Evolutionary conservation across 2,113 vertebrate genomes (phyloP), one percentile per base, ranked within the genome.

Genomic region (Paracanthobrama guichenoti): DNA sequence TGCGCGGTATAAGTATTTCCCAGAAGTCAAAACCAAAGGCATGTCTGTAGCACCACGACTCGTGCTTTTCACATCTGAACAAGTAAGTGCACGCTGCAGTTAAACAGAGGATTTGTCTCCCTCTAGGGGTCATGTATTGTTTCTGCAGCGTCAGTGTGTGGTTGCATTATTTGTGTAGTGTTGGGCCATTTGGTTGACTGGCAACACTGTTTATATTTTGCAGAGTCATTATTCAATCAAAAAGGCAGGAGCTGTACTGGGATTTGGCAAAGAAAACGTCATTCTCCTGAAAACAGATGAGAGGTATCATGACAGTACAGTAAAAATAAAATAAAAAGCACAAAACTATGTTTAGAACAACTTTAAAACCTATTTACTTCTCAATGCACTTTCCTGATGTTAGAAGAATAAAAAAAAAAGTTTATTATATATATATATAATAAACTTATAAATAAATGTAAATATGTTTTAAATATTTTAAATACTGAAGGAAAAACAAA

Each of bases 181-280:
- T 22, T 78, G 60, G 12, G 31, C 12, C 6, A 8, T 60, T 59
- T 59, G 18, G 0, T 60, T 60, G 20, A 79, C 35, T 74, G 44
- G 14, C 2, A 48, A 20, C 18, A 31, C 18, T 77, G 11, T 14
- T 60, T 71, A 39, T 6, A 59, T 66, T 59, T 93, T 91, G 78
- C 92, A 99, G 98, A 99, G 98, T 91, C 98, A 99, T 93, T 99
- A 99, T 89, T 99, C 98, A 31, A 98, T 99, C 92, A 99, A 98
- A 93, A 99, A 99, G 90, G 97, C 98, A 42, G 98, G 98, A 81
- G 96, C 97, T 73, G 97, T 97, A 0, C 96, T 99, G 88, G 98
- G 98, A 14, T 99, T 99, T 89, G 98, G 98, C 86, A 95, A 95
- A 0, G 98, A 99, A 79, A 99, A 99, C 11, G 98, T 99, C 87